A percentile compares a stretch with the other conserved stretches of the same genome.
Conservation (phyloP, 1,140 invertebrate genomes). For the Drosophila nebulosa region DNA sequence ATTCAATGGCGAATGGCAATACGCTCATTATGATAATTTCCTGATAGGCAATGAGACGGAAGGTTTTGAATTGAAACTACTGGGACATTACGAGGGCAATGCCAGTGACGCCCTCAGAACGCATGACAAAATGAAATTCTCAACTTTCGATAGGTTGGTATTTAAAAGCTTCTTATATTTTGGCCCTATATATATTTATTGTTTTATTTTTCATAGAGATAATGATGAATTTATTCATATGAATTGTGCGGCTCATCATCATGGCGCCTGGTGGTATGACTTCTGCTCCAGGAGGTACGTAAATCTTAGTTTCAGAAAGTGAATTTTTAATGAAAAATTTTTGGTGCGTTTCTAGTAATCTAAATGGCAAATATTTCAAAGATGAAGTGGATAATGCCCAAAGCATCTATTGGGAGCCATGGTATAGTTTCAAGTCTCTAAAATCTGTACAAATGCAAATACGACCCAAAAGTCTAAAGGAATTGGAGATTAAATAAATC, state of each 20-base stretch:
- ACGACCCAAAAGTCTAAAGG: conserved; percentile 41
- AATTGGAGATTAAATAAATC: conserved; percentile 15
- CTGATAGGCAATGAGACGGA: conserved; percentile 84
- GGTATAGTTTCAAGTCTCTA: conserved; percentile 57
- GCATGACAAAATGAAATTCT: conserved; percentile 69
- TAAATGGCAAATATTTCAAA: conserved; percentile 62
- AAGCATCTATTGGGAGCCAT: conserved; percentile 57
- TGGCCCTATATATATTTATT: too few species aligned
- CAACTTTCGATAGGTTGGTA: conserved; percentile 64
- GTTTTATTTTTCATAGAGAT: too few species aligned
- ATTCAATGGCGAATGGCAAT: conserved; percentile 82
- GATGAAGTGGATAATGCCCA: conserved; percentile 39
- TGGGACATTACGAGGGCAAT: conserved; percentile 82
- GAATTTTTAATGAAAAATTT: not conserved
- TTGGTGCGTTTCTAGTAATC: conserved; percentile 31
- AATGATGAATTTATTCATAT: conserved; percentile 85
- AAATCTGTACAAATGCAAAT: conserved; percentile 66
- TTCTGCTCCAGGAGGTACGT: conserved; percentile 66
- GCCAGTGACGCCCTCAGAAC: conserved; percentile 61
- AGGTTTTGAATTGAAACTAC: conserved; percentile 84
- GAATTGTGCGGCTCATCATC: conserved; percentile 84
- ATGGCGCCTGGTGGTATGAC: conserved; percentile 86
- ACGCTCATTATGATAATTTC: conserved; percentile 85
- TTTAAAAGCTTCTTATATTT: too few species aligned
- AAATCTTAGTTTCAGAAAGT: too few species aligned